Percentiles rank a stretch among this genome's conserved stretches.
phyloP scores from a whole-genome alignment of 2,797 vertebrate species.

The Galagoides demidoff region DNA sequence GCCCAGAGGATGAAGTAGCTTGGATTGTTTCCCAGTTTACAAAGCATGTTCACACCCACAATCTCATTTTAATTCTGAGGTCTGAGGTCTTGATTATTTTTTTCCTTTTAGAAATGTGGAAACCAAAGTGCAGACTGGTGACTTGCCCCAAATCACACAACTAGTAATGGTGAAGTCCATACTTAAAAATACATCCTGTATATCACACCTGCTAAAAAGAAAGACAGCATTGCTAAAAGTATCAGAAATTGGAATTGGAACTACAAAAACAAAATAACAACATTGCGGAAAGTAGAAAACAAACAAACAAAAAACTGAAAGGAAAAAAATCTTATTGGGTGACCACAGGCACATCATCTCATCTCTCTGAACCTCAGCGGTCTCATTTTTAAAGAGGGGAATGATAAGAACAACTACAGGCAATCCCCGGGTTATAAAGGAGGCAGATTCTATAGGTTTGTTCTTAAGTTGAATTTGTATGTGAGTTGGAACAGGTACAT shows the following conservation, averaged over 20 bases:
- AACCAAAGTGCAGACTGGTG: background rate
- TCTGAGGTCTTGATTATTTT: background rate
- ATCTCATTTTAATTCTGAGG: background rate
- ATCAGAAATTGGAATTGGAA: background rate
- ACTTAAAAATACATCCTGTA: background rate
- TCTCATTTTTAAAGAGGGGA: background rate
- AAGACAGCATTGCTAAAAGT: background rate
- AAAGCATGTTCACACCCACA: background rate
- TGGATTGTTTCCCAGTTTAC: background rate
- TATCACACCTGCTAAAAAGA: background rate
- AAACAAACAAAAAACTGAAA: background rate
- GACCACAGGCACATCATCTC: background rate
- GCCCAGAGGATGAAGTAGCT: background rate
- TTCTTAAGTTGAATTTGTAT: no score
- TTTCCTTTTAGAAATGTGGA: slow-evolving; percentile 23
- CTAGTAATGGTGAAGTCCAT: background rate
- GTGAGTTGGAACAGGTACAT: no score
- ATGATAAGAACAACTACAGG: background rate
- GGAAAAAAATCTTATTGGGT: background rate
- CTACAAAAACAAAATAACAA: slow-evolving; percentile 26
- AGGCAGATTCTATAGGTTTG: no score
- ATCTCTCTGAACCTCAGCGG: background rate
- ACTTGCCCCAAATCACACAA: background rate
- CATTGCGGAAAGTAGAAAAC: background rate
- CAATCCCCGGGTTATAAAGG: no score